Percentiles rank a stretch among this genome's conserved stretches.
phyloP scores from a whole-genome alignment of 1,140 invertebrate genomes.

The Neotoxoptera formosana region DNA sequence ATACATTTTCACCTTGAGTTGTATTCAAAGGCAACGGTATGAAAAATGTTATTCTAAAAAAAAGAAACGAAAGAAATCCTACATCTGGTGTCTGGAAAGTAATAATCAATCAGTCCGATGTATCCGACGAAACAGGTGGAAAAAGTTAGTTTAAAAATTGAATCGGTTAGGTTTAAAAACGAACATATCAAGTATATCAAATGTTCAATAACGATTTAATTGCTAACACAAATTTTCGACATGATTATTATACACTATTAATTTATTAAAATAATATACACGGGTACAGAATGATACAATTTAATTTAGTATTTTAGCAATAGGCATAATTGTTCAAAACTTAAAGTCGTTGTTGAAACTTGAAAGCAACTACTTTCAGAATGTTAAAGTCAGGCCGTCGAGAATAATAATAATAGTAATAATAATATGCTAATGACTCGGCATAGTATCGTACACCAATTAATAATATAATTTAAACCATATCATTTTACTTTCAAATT shows the following conservation, averaged over 20 bases:
- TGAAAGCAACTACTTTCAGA: neutral
- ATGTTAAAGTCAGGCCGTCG: neutral
- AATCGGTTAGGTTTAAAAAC: neutral
- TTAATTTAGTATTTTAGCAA: neutral
- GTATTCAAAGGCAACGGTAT: neutral
- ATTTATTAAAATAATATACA: neutral
- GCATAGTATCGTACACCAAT: neutral
- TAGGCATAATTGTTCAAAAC: neutral
- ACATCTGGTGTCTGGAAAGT: constrained; percentile 12
- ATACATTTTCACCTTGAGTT: neutral
- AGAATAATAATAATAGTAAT: neutral
- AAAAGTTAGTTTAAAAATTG: neutral
- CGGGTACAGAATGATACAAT: neutral
- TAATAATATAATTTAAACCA: neutral
- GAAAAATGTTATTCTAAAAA: neutral
- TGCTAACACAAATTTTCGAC: neutral
- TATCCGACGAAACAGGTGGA: neutral
- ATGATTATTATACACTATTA: neutral
- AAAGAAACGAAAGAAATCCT: neutral
- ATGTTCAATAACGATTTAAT: neutral
- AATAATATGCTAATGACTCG: neutral
- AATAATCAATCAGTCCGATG: neutral
- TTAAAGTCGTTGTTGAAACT: neutral
- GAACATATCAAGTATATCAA: neutral
- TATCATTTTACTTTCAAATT: neutral